These are phyloP conservation scores for Hycleus cichorii DNA, from an alignment of 1,140 invertebrate genomes.

Conservation along the genomic window DNA sequence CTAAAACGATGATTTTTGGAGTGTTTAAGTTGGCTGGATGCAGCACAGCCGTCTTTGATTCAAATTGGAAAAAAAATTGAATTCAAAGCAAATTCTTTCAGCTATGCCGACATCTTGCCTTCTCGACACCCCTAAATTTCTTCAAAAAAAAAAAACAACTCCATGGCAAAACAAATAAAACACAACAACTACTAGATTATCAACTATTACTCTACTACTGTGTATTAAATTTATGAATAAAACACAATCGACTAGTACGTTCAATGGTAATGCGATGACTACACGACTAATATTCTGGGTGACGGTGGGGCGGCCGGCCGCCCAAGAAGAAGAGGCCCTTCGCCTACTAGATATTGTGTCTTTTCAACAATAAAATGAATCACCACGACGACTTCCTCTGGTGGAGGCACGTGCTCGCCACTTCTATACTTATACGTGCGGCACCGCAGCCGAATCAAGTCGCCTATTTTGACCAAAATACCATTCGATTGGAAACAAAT, in stretches of 20 bases:
- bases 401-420: conserved; percentile 20
- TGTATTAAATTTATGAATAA: neutral
- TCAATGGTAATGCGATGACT: neutral
- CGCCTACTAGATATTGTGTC: neutral
- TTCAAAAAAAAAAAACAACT: conserved; percentile 18
- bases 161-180: neutral
- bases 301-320: conserved; percentile 1
- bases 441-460: too few species aligned
- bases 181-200: neutral
- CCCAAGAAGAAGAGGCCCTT: conserved; percentile 8
- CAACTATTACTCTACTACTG: neutral
- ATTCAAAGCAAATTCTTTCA: conserved; percentile 47
- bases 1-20: too few species aligned
- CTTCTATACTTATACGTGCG: too few species aligned
- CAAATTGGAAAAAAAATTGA: too few species aligned
- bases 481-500: too few species aligned
- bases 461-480: too few species aligned
- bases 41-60: conserved; percentile 50
- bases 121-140: conserved; percentile 43
- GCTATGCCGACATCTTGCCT: conserved; percentile 64
- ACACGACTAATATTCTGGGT: neutral
- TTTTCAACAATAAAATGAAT: neutral
- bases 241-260: too few species aligned
- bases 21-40: conserved; percentile 52
- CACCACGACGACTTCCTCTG: conserved; percentile 10